Evolutionary conservation across 2,113 vertebrate species (phyloP), one percentile per base, ranked within the genome.

Genomic region (Prietella phreatophila): DNA sequence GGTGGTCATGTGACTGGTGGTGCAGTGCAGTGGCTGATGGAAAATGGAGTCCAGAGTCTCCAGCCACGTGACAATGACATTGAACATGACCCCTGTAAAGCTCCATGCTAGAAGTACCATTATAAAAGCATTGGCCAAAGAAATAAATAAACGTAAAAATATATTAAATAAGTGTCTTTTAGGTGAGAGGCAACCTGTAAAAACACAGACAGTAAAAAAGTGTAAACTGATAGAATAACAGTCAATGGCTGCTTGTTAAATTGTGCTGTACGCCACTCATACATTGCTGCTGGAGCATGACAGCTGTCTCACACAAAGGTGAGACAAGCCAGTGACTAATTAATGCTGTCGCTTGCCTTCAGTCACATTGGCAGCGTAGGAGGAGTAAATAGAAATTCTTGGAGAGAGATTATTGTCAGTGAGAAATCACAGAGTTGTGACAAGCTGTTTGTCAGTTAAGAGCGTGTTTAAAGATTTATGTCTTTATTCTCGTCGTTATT

Each of bases 321-420:
- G 33, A 55, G 83, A 87, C 89, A 85, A 87, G 36, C 65, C 39
- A 65, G 76, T 85, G 61, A 85, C 85, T 89, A 73, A 85, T 89
- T 91, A 87, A 60, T 30, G 65, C 78, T 55, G 82, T 84, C 55
- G 71, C 19, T 27, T 33, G 81, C 50, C 47, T 82, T 85, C 86
- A 79, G 78, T 85, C 76, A 78, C 50, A 65, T 86, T 71, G 50
- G 30, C 30, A 60, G 30, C 13, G 69, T 83, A 83, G 65, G 27
- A 85, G 78, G 11, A 42, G 30, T 50, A 73, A 85, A 89, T 61
- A 11, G 2, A 85, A 85, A 61, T 61, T 83, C 27, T 60, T 20
- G 6, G 53, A 87, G 17, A 22, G 82, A 36, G 76, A 80, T 42
- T 85, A 84, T 84, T 56, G 53, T 83, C 84, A 42, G 36, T 83